phyloP scores from a whole-genome alignment of 2,888 invertebrate species.

The Drosophila kokeensis region DNA sequence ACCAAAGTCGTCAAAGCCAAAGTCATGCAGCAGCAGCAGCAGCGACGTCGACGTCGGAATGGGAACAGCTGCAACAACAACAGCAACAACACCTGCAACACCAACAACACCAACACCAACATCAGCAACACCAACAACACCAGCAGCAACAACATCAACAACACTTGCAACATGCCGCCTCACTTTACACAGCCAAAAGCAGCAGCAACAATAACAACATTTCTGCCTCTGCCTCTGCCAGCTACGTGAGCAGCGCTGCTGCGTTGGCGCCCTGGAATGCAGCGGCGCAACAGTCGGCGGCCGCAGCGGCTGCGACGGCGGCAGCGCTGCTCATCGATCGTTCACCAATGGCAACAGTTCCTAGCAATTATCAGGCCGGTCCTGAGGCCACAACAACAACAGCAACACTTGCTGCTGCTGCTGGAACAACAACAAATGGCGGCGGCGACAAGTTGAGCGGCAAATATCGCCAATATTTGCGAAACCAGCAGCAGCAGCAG shows the following conservation, averaged over 20 bases:
- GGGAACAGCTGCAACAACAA: conserved; percentile 83
- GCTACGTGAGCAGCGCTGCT: conserved; percentile 76
- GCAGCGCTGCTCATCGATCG: conserved; percentile 82
- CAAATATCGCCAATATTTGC: conserved; percentile 87
- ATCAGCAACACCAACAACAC: conserved; percentile 33
- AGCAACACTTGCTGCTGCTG: conserved; percentile 52
- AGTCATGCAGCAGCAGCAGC: conserved; percentile 69
- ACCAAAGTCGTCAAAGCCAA: conserved; percentile 82
- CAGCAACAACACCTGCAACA: conserved; percentile 54
- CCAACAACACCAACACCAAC: conserved; percentile 33
- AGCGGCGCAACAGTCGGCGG: conserved; percentile 41
- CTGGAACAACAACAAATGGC: conserved; percentile 44
- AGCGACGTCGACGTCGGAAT: conserved; percentile 74
- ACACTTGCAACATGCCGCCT: conserved; percentile 51
- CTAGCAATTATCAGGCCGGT: conserved; percentile 85
- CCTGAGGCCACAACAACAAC: conserved; percentile 83
- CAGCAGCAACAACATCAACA: conserved; percentile 49
- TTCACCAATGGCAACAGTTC: conserved; percentile 85
- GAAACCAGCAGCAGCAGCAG: conserved; percentile 86
- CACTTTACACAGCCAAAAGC: conserved; percentile 74
- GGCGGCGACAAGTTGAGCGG: conserved; percentile 84
- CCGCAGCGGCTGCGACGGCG: conserved; percentile 71
- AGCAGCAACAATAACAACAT: conserved; percentile 33
- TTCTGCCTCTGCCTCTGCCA: conserved; percentile 40
- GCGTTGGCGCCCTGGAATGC: conserved; percentile 74